Percentiles rank a stretch among this genome's conserved stretches.
Conservation (phyloP, 2,113 vertebrate genomes). For the Telmatochromis bifrenatus region DNA sequence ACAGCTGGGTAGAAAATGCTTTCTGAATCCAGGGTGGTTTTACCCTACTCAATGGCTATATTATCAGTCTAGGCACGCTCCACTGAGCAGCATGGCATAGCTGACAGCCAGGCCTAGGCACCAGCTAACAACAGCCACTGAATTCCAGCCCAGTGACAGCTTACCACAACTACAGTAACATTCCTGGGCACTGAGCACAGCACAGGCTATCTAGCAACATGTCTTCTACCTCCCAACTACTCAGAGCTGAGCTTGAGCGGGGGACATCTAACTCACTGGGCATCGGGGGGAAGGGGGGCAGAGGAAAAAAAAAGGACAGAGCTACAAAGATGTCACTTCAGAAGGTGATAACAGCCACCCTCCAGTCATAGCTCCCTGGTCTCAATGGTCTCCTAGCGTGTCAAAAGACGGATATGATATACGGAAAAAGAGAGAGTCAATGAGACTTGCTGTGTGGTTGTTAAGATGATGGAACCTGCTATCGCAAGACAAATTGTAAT, state of each 20-base stretch:
- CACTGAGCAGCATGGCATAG: conserved; percentile 63
- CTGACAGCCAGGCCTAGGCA: conserved; percentile 61
- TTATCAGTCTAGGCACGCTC: conserved; percentile 65
- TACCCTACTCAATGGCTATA: conserved; percentile 56
- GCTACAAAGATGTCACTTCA: conserved; percentile 41
- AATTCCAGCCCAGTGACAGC: conserved; percentile 64
- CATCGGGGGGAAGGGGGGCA: background rate
- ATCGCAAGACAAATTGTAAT: conserved; percentile 16
- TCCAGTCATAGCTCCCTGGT: conserved; percentile 9
- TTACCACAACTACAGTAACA: conserved; percentile 60
- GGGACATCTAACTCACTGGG: conserved; percentile 11
- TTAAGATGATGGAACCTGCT: background rate
- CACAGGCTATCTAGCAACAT: conserved; percentile 38
- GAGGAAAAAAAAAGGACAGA: background rate
- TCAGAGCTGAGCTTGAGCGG: background rate
- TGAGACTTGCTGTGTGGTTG: background rate
- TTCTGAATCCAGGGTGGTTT: conserved; percentile 36
- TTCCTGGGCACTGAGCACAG: conserved; percentile 46
- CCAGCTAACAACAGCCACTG: conserved; percentile 58
- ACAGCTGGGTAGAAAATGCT: conserved; percentile 51
- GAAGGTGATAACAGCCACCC: conserved; percentile 37
- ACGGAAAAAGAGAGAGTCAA: background rate
- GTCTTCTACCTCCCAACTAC: conserved; percentile 35
- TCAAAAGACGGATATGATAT: conserved; percentile 6
- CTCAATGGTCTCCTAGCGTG: conserved; percentile 8